Evolutionary conservation across 2,113 vertebrate species (phyloP).

Genomic region (Gymnarchus niloticus): DNA sequence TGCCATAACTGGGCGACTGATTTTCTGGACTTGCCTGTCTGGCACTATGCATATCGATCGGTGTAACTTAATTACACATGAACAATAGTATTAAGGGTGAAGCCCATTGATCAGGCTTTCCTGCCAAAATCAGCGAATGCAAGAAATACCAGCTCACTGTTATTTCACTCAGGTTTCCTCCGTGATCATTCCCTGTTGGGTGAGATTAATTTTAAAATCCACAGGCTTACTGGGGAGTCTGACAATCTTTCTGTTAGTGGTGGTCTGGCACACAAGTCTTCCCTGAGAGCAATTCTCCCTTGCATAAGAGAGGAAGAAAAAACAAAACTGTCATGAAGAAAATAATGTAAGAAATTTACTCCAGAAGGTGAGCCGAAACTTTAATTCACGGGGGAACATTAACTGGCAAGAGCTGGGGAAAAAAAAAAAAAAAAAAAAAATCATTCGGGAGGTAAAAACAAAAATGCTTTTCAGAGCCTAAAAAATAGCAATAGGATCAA

Average conservation of each 20-base stretch:
- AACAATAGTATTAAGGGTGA: neutral
- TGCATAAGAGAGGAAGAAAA: neutral
- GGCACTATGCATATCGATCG: neutral
- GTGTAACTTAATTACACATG: neutral
- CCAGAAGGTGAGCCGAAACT: neutral
- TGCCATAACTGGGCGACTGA: neutral
- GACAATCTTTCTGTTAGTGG: neutral
- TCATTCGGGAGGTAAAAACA: neutral
- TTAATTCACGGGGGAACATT: neutral
- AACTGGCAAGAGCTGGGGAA: neutral
- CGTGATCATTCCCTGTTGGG: neutral
- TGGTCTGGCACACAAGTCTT: neutral
- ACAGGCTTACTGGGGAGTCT: neutral
- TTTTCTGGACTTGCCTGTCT: conserved; percentile 5
- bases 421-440: neutral
- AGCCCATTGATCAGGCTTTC: conserved; percentile 3
- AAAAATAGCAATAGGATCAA: neutral
- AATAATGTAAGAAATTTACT: neutral
- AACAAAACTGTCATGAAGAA: neutral
- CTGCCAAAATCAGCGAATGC: neutral
- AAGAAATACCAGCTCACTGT: neutral
- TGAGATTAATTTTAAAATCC: neutral
- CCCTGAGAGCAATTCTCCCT: neutral
- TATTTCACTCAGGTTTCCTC: neutral
- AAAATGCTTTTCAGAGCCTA: neutral